Evolutionary conservation across 2,113 vertebrate genomes (phyloP).

Genomic region (Sebastes fasciatus): DNA sequence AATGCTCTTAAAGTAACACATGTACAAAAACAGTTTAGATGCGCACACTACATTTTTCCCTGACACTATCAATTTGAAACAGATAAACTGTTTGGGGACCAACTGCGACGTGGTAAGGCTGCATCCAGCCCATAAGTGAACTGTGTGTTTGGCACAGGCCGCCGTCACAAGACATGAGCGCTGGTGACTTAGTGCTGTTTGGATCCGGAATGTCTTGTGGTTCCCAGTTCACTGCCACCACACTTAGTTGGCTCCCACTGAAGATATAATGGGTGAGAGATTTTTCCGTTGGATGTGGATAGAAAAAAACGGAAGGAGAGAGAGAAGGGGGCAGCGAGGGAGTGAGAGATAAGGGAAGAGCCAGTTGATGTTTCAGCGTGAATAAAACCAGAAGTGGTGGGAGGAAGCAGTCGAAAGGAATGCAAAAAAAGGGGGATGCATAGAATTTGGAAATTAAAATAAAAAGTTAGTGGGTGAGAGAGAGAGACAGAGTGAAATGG

Average conservation of each 20-base stretch:
- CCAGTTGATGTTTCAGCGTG: conserved; percentile 65
- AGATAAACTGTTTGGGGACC: conserved; percentile 73
- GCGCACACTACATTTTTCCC: conserved; percentile 50
- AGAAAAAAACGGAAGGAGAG: conserved; percentile 68
- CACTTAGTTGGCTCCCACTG: conserved; percentile 82
- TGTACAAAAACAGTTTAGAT: conserved; percentile 60
- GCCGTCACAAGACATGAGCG: conserved; percentile 66
- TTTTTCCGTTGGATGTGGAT: conserved; percentile 85
- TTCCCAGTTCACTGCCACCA: conserved; percentile 85
- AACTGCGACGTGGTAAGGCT: conserved; percentile 69
- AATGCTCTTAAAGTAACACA: conserved; percentile 69
- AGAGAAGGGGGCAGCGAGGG: conserved; percentile 50
- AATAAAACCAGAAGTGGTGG: conserved; percentile 68
- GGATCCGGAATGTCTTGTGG: conserved; percentile 84
- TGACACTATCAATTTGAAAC: conserved; percentile 73
- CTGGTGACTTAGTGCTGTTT: conserved; percentile 78
- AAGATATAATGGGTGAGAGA: conserved; percentile 85
- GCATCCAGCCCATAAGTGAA: conserved; percentile 74
- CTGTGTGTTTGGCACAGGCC: conserved; percentile 74
- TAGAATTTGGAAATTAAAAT: conserved; percentile 73
- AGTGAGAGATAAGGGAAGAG: conserved; percentile 76
- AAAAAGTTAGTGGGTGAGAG: conserved; percentile 66
- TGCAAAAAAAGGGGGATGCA: conserved; percentile 49
- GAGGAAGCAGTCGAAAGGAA: conserved; percentile 63
- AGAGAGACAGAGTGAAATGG: conserved; percentile 66